A percentile compares a stretch with the other conserved stretches of the same genome.
Evolutionary conservation across 2,113 vertebrate species (phyloP).

Genomic region (Lycaon pictus): DNA sequence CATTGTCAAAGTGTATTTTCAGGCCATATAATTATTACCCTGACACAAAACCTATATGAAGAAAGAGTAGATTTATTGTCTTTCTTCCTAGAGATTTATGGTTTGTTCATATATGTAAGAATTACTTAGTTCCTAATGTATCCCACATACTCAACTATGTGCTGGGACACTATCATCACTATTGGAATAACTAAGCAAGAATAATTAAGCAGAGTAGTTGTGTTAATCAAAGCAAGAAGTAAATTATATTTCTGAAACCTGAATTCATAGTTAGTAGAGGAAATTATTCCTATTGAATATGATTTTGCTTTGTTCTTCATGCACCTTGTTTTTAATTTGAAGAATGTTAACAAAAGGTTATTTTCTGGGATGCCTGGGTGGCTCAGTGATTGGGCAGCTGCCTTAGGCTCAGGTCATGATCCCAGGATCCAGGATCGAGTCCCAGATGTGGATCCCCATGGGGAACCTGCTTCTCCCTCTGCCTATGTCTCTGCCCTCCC

Average conservation of each 20-base stretch:
- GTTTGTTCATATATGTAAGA: not conserved
- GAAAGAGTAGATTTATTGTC: not conserved
- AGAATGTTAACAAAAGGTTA: not conserved
- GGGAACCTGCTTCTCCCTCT: too few species aligned
- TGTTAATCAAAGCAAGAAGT: not conserved
- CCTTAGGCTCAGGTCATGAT: too few species aligned
- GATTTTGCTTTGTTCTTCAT: constrained; percentile 18
- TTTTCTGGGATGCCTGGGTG: not conserved
- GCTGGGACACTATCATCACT: not conserved
- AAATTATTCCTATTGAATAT: not conserved
- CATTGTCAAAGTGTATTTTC: not conserved
- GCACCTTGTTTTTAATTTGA: constrained; percentile 51
- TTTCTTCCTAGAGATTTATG: not conserved
- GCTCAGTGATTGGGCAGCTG: too few species aligned
- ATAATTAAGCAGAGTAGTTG: not conserved
- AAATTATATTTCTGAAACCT: constrained; percentile 38
- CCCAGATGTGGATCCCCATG: too few species aligned
- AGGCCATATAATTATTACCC: not conserved
- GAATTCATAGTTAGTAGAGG: not conserved
- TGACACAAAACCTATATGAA: not conserved
- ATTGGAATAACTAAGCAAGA: constrained; percentile 17
- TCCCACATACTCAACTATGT: not conserved
- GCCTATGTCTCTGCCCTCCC: too few species aligned
- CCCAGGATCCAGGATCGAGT: too few species aligned
- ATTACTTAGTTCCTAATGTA: constrained; percentile 17